A percentile compares a stretch with the other conserved stretches of the same genome.
These are phyloP conservation scores for Kuschelorhynchus macadamiae DNA, from an alignment of 2,888 invertebrate species.

Conservation along the genomic window DNA sequence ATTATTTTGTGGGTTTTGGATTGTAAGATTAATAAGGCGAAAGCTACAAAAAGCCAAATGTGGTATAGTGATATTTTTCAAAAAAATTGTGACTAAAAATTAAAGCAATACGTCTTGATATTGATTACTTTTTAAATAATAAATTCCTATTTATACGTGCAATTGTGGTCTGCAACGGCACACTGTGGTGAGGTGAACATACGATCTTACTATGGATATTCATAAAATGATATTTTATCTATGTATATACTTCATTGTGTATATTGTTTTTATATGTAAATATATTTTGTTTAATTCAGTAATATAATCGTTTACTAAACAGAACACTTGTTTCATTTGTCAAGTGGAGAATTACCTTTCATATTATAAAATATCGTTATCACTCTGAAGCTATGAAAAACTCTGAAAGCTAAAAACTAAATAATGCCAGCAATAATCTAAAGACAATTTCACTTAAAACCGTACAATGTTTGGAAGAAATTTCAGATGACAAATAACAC, in stretches of 20 bases:
- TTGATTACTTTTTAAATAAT: constrained; percentile 29
- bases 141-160: constrained; percentile 45
- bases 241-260: constrained; percentile 70
- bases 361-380: too few relatives aligned
- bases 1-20: too few relatives aligned
- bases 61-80: constrained; percentile 52
- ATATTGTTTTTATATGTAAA: constrained; percentile 71
- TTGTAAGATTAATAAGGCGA: constrained; percentile 24
- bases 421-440: too few relatives aligned
- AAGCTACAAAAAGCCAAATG: constrained; percentile 45
- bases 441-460: too few relatives aligned
- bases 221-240: constrained; percentile 66
- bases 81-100: constrained; percentile 43
- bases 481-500: too few relatives aligned
- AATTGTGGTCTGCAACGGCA: constrained; percentile 46
- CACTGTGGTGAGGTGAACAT: constrained; percentile 66
- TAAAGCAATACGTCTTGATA: constrained; percentile 37
- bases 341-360: too few relatives aligned
- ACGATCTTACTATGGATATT: constrained; percentile 66
- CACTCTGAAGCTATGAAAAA: too few relatives aligned
- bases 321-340: constrained; percentile 11
- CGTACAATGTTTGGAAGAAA: too few relatives aligned
- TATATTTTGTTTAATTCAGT: constrained; percentile 70
- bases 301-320: constrained; percentile 62
- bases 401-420: too few relatives aligned